These are phyloP conservation scores for Gymnogyps californianus DNA, from an alignment of 2,113 vertebrate genomes.

Conservation along the genomic window DNA sequence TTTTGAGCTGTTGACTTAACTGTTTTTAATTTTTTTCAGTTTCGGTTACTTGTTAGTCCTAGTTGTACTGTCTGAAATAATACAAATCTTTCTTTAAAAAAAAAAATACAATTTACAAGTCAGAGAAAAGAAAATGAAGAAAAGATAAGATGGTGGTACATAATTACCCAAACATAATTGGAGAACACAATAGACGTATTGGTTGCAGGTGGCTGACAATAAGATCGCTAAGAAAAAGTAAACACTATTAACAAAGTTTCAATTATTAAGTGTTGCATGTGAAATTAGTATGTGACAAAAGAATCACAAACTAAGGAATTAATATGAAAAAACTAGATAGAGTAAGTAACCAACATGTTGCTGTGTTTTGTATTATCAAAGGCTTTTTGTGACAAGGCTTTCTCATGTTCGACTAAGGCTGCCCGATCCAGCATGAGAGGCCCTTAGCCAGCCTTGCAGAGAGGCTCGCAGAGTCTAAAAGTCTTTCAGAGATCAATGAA, in stretches of 20 bases:
- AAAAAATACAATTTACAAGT: neutral
- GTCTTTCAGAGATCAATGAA: neutral
- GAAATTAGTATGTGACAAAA: neutral
- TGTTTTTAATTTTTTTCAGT: neutral
- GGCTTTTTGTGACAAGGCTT: neutral
- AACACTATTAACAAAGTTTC: neutral
- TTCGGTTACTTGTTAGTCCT: neutral
- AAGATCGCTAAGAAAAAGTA: neutral
- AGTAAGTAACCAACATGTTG: neutral
- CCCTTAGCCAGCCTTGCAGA: neutral
- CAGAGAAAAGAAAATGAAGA: neutral
- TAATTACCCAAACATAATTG: constrained; percentile 12
- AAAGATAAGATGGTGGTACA: neutral
- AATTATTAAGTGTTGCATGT: neutral
- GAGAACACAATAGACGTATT: neutral
- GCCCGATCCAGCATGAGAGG: fast-evolving
- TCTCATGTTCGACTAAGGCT: neutral
- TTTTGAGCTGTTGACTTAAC: neutral
- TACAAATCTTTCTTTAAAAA: neutral
- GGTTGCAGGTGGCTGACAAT: constrained; percentile 8
- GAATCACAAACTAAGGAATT: neutral
- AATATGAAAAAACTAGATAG: neutral
- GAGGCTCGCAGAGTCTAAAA: neutral
- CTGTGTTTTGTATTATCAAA: neutral
- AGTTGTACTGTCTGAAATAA: neutral